Conservation (phyloP, 2,797 vertebrate genomes). For the Leptatherina wallacei region DNA sequence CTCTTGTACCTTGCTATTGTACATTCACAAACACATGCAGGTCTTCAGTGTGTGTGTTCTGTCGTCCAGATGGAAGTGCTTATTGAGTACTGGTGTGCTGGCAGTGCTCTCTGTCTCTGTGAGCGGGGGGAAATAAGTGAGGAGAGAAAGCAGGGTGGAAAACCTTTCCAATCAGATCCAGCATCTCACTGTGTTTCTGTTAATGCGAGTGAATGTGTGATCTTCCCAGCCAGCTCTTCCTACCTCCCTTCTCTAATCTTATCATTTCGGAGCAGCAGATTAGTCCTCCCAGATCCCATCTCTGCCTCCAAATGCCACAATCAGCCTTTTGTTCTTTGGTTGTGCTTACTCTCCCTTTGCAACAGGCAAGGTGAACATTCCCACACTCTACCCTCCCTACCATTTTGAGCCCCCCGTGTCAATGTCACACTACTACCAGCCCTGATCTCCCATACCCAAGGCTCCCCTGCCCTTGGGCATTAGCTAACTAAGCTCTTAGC, state of each 20-base stretch:
- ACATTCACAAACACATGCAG: slow-evolving; percentile 30
- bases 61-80: slow-evolving; percentile 82
- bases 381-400: slow-evolving; percentile 45
- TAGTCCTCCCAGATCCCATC: slow-evolving; percentile 81
- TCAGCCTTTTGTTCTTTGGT: slow-evolving; percentile 77
- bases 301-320: slow-evolving; percentile 78
- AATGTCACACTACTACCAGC: slow-evolving; percentile 58
- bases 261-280: slow-evolving; percentile 83
- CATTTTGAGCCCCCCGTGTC: slow-evolving; percentile 64
- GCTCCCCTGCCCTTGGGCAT: slow-evolving; percentile 47
- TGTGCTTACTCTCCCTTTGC: slow-evolving; percentile 57
- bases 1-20: slow-evolving; percentile 64
- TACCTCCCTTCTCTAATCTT: slow-evolving; percentile 80
- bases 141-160: slow-evolving; percentile 72
- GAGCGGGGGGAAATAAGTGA: slow-evolving; percentile 56
- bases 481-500: slow-evolving; percentile 72
- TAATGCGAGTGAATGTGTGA: slow-evolving; percentile 61
- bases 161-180: slow-evolving; percentile 77
- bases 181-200: slow-evolving; percentile 66
- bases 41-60: slow-evolving; percentile 41
- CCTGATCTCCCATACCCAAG: slow-evolving; percentile 44
- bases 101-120: slow-evolving; percentile 73
- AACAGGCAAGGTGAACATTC: slow-evolving; percentile 63
- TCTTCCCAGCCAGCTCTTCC: slow-evolving; percentile 75
- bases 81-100: slow-evolving; percentile 76